A percentile compares a stretch with the other conserved stretches of the same genome.
Evolutionary conservation across 2,797 vertebrate genomes (phyloP).

Genomic region (Cercopithecus mitis): DNA sequence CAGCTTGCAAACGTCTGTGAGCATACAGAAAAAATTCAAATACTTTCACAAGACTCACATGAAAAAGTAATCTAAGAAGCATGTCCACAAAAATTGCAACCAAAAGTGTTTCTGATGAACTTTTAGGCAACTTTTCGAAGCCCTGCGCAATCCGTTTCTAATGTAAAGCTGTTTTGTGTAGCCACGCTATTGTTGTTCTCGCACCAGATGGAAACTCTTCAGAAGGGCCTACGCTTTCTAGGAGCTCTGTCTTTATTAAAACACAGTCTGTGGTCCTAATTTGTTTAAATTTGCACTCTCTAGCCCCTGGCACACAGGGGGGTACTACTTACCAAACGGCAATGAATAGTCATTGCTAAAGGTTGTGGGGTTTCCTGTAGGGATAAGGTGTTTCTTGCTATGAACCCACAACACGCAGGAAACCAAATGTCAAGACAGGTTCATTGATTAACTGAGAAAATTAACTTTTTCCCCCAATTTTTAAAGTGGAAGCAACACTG

Average conservation of each 20-base stretch:
- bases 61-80: background rate
- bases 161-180: background rate
- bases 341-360: constrained; percentile 66
- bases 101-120: background rate
- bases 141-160: background rate
- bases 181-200: background rate
- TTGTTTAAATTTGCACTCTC: constrained; percentile 66
- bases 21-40: background rate
- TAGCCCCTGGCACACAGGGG: constrained; percentile 42
- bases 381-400: constrained; percentile 55
- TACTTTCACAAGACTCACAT: background rate
- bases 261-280: constrained; percentile 64
- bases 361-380: constrained; percentile 69
- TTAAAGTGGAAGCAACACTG: background rate
- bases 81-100: background rate
- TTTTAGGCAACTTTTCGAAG: background rate
- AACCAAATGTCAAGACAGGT: constrained; percentile 58
- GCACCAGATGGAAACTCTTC: constrained; percentile 26
- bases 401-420: constrained; percentile 52
- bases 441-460: constrained; percentile 66
- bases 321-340: constrained; percentile 66
- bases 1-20: background rate
- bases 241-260: constrained; percentile 63
- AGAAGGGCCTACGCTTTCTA: background rate
- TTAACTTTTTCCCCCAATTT: background rate